Evolutionary conservation across 2,113 vertebrate genomes (phyloP).

Genomic region (Archilochus colubris): DNA sequence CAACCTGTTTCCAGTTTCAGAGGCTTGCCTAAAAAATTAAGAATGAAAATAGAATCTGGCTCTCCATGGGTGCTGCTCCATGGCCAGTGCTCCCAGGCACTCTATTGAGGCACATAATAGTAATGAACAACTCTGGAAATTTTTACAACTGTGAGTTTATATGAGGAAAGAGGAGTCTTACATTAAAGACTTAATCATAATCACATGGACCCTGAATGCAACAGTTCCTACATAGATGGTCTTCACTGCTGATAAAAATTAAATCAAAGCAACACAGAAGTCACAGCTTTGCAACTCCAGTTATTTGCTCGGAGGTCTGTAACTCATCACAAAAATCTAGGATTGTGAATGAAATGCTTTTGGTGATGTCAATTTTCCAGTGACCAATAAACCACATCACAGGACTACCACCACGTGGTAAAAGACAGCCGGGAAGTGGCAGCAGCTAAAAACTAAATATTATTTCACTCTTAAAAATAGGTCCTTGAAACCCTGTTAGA

Average conservation of each 20-base stretch:
- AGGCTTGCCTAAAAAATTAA: background rate
- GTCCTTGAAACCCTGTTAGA: background rate
- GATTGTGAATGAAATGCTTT: conserved; percentile 70
- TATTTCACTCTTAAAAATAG: conserved; percentile 55
- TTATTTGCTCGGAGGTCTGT: conserved; percentile 34
- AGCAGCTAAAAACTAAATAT: conserved; percentile 42
- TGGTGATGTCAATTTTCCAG: conserved; percentile 69
- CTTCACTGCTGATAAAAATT: background rate
- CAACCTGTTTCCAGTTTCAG: background rate
- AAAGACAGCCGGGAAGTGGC: conserved; percentile 57
- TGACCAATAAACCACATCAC: conserved; percentile 72
- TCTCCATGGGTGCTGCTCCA: fast-evolving
- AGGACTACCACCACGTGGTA: conserved; percentile 54
- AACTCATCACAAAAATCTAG: conserved; percentile 46
- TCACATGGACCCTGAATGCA: background rate
- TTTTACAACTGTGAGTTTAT: background rate
- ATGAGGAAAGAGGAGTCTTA: background rate
- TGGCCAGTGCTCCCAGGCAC: background rate
- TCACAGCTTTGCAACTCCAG: background rate
- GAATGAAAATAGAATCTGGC: background rate
- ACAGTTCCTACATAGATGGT: background rate
- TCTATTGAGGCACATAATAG: fast-evolving
- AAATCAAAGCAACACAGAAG: background rate
- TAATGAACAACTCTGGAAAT: background rate
- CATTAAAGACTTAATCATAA: background rate